These are phyloP conservation scores for Argyrosomus regius DNA, from an alignment of 2,797 vertebrate species.

Conservation along the genomic window DNA sequence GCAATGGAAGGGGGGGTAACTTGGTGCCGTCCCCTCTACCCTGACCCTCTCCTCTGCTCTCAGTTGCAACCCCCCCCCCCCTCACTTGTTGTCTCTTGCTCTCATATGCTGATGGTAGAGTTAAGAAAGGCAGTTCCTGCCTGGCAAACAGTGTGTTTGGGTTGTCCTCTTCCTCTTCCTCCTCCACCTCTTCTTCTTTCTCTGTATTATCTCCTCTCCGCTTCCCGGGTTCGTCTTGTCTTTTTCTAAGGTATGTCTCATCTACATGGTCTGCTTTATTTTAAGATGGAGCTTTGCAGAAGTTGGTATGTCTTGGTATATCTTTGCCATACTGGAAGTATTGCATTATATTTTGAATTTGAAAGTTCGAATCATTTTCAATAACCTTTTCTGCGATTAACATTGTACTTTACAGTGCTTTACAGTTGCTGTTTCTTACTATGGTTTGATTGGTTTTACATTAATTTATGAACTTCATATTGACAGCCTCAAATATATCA, in stretches of 20 bases:
- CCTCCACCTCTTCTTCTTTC: slow-evolving; percentile 26
- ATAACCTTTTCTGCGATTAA: background rate
- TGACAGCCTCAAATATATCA: background rate
- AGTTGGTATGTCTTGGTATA: slow-evolving; percentile 2
- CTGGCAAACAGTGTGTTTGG: slow-evolving; percentile 68
- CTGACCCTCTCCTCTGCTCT: slow-evolving; percentile 33
- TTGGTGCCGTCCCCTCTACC: slow-evolving; percentile 24
- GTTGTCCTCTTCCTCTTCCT: slow-evolving; percentile 51
- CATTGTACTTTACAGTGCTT: background rate
- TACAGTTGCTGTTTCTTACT: slow-evolving; percentile 1
- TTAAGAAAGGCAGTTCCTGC: slow-evolving; percentile 81
- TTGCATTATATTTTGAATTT: too few relatives aligned
- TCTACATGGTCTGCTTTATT: slow-evolving; percentile 23
- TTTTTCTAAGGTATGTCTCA: slow-evolving; percentile 70
- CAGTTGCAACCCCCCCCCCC: slow-evolving; percentile 12
- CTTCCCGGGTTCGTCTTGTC: slow-evolving; percentile 33
- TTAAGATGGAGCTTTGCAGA: slow-evolving; percentile 14
- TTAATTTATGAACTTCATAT: background rate
- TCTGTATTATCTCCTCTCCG: slow-evolving; percentile 39
- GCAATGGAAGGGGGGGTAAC: slow-evolving; percentile 37
- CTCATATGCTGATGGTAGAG: slow-evolving; percentile 70
- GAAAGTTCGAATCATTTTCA: background rate
- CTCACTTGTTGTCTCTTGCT: slow-evolving; percentile 32
- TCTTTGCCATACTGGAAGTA: background rate
- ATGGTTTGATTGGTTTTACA: background rate